These are phyloP conservation scores for Myocastor coypus DNA, from an alignment of 2,113 vertebrate species.

Conservation along the genomic window DNA sequence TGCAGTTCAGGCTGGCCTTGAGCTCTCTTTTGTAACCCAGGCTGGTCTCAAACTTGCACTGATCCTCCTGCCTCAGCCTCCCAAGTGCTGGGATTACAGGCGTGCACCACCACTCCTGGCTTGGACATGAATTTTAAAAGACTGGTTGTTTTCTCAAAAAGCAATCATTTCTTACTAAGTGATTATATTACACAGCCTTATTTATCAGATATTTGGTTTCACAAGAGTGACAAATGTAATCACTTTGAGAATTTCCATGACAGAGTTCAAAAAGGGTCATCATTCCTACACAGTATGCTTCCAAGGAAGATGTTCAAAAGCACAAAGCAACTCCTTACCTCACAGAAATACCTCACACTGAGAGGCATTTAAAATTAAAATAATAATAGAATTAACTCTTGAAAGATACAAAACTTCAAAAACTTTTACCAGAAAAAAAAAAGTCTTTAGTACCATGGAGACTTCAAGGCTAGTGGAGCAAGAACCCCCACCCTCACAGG, in stretches of 20 bases:
- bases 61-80: no score
- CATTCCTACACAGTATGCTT: not conserved
- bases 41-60: no score
- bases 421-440: not conserved
- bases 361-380: not conserved
- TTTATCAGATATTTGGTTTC: not conserved
- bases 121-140: not conserved
- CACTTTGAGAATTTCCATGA: not conserved
- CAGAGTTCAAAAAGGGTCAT: not conserved
- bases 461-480: not conserved
- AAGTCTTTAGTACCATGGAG: not conserved
- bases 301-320: no score
- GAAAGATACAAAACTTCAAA: not conserved
- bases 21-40: no score
- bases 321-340: not conserved
- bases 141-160: constrained; percentile 35
- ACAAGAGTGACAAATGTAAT: not conserved
- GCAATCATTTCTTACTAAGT: not conserved
- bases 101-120: no score
- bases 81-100: no score
- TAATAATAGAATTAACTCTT: not conserved
- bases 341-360: not conserved
- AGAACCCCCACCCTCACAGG: rapidly evolving
- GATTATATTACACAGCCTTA: not conserved
- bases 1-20: no score